phyloP scores from a whole-genome alignment of 1,140 invertebrate species.

The Drosophila bocki region DNA sequence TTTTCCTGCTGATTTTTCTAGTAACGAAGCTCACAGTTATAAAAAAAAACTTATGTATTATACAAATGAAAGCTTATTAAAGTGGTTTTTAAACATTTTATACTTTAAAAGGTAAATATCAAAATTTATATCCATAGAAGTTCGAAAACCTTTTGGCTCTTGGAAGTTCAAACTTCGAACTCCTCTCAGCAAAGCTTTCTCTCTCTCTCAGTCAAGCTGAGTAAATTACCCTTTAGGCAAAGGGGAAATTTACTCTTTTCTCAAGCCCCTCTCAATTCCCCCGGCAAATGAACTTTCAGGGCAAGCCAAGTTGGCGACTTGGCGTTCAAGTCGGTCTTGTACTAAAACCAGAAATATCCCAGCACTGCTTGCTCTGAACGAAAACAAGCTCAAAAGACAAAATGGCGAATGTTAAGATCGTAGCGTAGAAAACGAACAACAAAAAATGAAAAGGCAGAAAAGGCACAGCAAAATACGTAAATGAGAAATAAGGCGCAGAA shows the following conservation, averaged over 20 bases:
- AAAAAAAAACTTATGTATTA: not conserved
- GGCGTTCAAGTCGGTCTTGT: not conserved
- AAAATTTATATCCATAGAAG: not conserved
- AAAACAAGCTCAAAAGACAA: constrained; percentile 38
- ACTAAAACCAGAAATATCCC: constrained; percentile 66
- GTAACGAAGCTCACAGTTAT: not conserved
- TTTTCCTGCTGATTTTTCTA: not conserved
- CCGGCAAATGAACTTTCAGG: constrained; percentile 52
- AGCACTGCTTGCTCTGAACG: constrained; percentile 17
- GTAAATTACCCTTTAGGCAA: not conserved
- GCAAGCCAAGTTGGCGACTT: constrained; percentile 51
- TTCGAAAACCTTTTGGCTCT: not conserved
- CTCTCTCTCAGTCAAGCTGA: not conserved
- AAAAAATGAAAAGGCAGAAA: constrained; percentile 5
- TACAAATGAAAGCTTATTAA: too few relatives aligned
- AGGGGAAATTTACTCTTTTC: constrained; percentile 40
- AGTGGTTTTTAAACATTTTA: too few relatives aligned
- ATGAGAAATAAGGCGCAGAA: constrained; percentile 43
- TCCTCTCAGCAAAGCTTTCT: constrained; percentile 6
- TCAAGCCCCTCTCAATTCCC: constrained; percentile 20
- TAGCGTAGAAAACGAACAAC: constrained; percentile 30
- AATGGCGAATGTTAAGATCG: constrained; percentile 70
- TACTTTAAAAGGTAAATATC: too few relatives aligned
- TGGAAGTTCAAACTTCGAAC: constrained; percentile 27
- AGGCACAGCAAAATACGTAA: constrained; percentile 23